Evolutionary conservation across 2,113 vertebrate species (phyloP).

Genomic region (Buteo buteo): DNA sequence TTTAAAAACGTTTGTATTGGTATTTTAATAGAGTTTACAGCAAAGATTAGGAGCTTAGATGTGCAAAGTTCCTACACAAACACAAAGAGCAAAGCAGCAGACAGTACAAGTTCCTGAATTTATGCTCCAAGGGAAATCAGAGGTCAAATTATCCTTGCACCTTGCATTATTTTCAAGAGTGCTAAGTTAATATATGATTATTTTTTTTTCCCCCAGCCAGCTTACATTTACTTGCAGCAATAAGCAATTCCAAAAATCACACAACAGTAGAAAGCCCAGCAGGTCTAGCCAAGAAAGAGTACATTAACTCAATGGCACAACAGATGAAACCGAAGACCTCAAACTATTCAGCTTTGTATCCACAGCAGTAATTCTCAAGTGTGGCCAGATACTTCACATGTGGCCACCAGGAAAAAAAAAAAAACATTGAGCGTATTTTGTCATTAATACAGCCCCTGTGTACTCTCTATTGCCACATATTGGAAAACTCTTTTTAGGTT

Average conservation of each 20-base stretch:
- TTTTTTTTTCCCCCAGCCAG: background rate
- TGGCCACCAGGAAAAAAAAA: background rate
- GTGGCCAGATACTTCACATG: background rate
- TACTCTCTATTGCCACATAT: background rate
- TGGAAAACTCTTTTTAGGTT: background rate
- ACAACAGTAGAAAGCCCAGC: background rate
- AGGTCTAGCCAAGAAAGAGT: background rate
- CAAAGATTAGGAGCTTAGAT: background rate
- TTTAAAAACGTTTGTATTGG: conserved; percentile 26
- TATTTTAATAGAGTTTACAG: conserved; percentile 43
- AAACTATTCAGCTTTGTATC: background rate
- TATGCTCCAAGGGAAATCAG: background rate
- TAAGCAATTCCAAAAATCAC: background rate
- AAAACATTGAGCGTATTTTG: background rate
- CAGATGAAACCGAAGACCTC: background rate
- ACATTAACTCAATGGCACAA: background rate
- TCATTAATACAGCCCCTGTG: background rate
- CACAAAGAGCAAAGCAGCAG: background rate
- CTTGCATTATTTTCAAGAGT: background rate
- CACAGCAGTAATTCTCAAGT: background rate
- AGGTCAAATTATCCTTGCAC: background rate
- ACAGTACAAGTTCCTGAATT: background rate
- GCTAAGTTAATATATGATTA: background rate
- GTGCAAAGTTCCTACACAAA: background rate
- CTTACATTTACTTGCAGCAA: background rate